These are phyloP conservation scores for Drosophila serrata DNA, from an alignment of 1,140 invertebrate genomes.

Conservation along the genomic window DNA sequence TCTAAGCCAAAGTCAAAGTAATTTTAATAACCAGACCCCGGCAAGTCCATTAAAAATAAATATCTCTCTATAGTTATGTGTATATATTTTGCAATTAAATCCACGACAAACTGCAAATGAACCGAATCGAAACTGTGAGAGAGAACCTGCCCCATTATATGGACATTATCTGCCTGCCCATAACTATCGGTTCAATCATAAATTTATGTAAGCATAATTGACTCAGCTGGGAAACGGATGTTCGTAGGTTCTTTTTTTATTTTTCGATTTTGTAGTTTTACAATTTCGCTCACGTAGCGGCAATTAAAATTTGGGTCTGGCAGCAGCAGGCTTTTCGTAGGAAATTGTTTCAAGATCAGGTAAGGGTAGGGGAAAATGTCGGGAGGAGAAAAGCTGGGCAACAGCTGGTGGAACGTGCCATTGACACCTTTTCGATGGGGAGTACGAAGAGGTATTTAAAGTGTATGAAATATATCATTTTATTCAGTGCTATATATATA, in stretches of 20 bases:
- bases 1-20: slow-evolving; percentile 41
- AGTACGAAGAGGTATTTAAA: background rate
- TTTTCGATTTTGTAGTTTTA: slow-evolving; percentile 30
- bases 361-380: slow-evolving; percentile 10
- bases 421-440: slow-evolving; percentile 2
- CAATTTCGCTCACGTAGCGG: slow-evolving; percentile 55
- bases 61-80: too few species aligned
- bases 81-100: slow-evolving; percentile 47
- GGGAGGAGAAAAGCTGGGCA: slow-evolving; percentile 14
- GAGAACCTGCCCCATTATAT: slow-evolving; percentile 39
- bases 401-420: slow-evolving; percentile 48
- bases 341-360: slow-evolving; percentile 26
- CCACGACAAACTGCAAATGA: slow-evolving; percentile 48
- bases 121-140: slow-evolving; percentile 14
- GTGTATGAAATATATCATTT: background rate
- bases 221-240: slow-evolving; percentile 46
- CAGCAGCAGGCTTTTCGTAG: too few species aligned
- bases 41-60: slow-evolving; percentile 49
- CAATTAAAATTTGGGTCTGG: slow-evolving; percentile 65
- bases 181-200: slow-evolving; percentile 57
- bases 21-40: slow-evolving; percentile 43
- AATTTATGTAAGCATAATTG: slow-evolving; percentile 67
- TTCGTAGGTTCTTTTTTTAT: slow-evolving; percentile 52
- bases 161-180: slow-evolving; percentile 43
- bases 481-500: too few species aligned